phyloP scores from a whole-genome alignment of 23 tunicate species.

The Aplidium turbinatum region DNA sequence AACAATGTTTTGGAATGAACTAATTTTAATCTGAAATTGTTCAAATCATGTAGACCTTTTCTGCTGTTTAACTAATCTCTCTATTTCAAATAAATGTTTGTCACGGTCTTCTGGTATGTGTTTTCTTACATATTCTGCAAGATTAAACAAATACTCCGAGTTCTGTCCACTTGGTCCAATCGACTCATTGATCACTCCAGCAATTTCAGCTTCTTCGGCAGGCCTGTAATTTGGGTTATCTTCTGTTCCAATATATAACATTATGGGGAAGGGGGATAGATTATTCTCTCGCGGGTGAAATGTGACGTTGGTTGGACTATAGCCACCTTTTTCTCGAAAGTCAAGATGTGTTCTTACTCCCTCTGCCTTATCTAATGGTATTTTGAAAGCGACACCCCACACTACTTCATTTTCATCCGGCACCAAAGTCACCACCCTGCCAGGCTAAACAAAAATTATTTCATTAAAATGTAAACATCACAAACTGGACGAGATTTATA shows the following conservation, averaged over 20 bases:
- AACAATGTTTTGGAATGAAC: too few species aligned
- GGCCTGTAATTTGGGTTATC: constrained; percentile 79
- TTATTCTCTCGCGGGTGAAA: constrained; percentile 66
- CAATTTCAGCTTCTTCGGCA: constrained; percentile 52
- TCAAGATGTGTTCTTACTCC: constrained; percentile 59
- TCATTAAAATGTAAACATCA: background rate
- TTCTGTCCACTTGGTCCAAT: constrained; percentile 86
- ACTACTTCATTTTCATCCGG: constrained; percentile 46
- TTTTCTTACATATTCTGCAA: constrained; percentile 74
- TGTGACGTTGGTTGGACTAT: constrained; percentile 38
- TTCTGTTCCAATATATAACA: constrained; percentile 78
- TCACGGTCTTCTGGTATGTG: constrained; percentile 91
- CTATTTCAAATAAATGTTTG: constrained; percentile 73
- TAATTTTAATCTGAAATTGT: too few species aligned
- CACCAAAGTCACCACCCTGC: constrained; percentile 81
- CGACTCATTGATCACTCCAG: constrained; percentile 45
- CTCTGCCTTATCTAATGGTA: constrained; percentile 38
- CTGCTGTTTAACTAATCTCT: constrained; percentile 72
- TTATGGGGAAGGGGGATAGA: constrained; percentile 30
- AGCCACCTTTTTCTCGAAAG: constrained; percentile 67
- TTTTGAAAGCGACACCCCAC: constrained; percentile 92
- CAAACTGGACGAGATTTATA: background rate
- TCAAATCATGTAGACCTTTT: too few species aligned
- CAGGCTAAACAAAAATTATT: constrained; percentile 59
- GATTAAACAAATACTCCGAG: constrained; percentile 72